Evolutionary conservation across 2,888 invertebrate species (phyloP), one percentile per base, ranked within the genome.

Genomic region (Drosophila anomalipes): DNA sequence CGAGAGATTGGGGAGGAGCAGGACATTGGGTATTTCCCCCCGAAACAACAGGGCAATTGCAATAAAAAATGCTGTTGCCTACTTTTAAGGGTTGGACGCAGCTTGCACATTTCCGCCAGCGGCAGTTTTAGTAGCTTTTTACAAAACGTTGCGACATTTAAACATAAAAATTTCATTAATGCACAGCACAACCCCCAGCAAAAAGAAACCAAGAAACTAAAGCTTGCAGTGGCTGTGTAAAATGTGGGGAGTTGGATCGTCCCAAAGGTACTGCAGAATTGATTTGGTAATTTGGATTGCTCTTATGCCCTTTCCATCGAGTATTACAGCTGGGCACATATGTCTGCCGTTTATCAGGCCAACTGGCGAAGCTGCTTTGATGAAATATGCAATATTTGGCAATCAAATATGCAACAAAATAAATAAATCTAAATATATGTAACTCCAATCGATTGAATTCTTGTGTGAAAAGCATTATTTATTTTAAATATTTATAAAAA

Each of bases 111-210:
- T 69, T 70, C 69, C 75, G 73, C 44, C 51, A 58, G 67, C 58
- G 70, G 59, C 44, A 49, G 61, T 86, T 79, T 83, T 67, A 74
- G 81, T 81, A 62, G 76, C 84, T 81, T 89, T 79, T 77, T 61
- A 71, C 70, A 74, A 74, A 80, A 78, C 74, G 78, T 64, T 70
- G 70, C 67, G 74, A 82, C 79, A 75, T 72, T 75, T 54, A 51
- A 65, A 84, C 68, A 86, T 85, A 85, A 79, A 89, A 86, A 87
- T 86, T 86, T 89, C 85, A 87, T 87, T 85, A 81, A 74, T 76
- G 72, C 72, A 70, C 47, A 65, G 54, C 61, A 53, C 59, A 73
- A 66, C 70, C 72, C 83, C 70, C 63, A 44, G 16, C 47, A 32
- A 12, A 41, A 35, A 37, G 22, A 14, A 19, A 26, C 30, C 12